Base-by-base conservation (phyloP, 2,888 invertebrate genomes). In the Melipona beecheii region DNA sequence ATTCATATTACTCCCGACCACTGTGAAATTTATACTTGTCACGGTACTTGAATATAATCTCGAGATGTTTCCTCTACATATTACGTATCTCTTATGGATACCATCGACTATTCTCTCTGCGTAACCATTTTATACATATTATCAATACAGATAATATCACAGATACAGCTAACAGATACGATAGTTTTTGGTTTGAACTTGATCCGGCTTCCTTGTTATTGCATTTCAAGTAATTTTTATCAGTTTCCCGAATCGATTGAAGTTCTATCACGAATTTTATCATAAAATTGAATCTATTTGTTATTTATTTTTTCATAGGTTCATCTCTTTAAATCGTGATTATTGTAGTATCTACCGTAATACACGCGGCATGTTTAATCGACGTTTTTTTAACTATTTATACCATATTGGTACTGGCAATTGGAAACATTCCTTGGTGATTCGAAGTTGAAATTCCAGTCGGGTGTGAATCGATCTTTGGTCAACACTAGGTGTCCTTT, bases 1-100 rank as follows among this genome's bases (percentile, higher is more conserved):
- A 90, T 91, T 90, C 90, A 90, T 91, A 88, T 84, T 78, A 83
- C 77, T 66, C 56, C 69, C 76, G 79, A 70, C 79, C 83, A 78
- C 68, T 72, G 79, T 69, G 77, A 86, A 90, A 91, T 91, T 90
- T 89, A 91, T 89, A 85, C 74, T 69, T 72, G 75, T 78, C 82
- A 85, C 87, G 85, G 76, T 78, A 85, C 58, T 64, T 54, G 87
- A 89, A 90, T 89, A 73, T 83, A 87, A 87, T 77, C 43, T 43
- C 9, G 43, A 43, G 68, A 81, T 66, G 74, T 21, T 72, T 64
- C 70, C 60, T 50, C 31, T 31, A 27, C 3, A 19, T 0, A 17
- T n/a, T 31, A 62, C 21, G 56, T n/a, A 15, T 31, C 3, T 13
- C 68, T 27, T 49, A 60, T 76, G 78, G 69, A n/a, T 54, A 43